These are phyloP conservation scores for Dusona sp. DNA, from an alignment of 2,888 invertebrate species.

Conservation along the genomic window DNA sequence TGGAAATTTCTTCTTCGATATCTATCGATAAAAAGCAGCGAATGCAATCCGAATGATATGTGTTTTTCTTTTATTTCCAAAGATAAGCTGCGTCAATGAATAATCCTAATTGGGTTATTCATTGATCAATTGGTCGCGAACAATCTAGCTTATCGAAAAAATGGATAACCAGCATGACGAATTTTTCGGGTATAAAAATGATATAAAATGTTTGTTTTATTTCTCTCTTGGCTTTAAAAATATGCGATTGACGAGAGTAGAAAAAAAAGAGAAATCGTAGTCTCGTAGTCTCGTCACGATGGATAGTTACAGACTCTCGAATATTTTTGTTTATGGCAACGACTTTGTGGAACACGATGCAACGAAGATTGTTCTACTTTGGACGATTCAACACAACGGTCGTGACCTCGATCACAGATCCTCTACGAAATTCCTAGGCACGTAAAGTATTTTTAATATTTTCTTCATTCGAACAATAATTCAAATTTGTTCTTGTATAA, in stretches of 20 bases:
- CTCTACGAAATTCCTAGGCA: not conserved
- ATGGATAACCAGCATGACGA: not conserved
- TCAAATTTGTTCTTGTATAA: too few species aligned
- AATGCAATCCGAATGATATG: not conserved
- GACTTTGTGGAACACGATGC: constrained; percentile 58
- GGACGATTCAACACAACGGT: constrained; percentile 17
- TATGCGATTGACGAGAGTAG: not conserved
- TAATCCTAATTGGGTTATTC: not conserved
- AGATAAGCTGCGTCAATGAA: constrained; percentile 13
- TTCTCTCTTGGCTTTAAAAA: not conserved
- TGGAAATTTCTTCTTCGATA: not conserved
- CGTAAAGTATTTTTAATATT: not conserved
- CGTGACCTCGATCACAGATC: constrained; percentile 36
- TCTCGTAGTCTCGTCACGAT: not conserved
- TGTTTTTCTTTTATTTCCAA: not conserved
- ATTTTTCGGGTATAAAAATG: not conserved
- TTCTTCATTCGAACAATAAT: not conserved
- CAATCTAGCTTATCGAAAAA: not conserved
- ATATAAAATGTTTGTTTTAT: not conserved
- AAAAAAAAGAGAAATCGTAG: constrained; percentile 13
- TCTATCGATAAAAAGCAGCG: not conserved
- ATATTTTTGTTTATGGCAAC: constrained; percentile 4
- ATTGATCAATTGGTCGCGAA: constrained; percentile 1
- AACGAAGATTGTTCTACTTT: constrained; percentile 49
- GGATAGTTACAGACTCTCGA: not conserved